A percentile compares a stretch with the other conserved stretches of the same genome.
These are phyloP conservation scores for Apamea anceps DNA, from an alignment of 2,888 invertebrate species.

Conservation along the genomic window DNA sequence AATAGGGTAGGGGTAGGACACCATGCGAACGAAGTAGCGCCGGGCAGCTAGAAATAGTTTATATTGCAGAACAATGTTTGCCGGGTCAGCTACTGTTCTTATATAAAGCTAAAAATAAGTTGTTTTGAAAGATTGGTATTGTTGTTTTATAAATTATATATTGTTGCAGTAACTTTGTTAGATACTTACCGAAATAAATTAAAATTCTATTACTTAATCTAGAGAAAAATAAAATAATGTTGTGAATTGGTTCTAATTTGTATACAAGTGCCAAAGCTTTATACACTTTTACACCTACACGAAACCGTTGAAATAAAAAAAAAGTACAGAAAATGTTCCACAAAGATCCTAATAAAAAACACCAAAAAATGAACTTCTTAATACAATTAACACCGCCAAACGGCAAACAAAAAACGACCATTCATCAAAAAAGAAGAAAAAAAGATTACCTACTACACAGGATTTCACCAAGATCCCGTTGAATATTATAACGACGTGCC, in stretches of 20 bases:
- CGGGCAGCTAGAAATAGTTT: too few relatives aligned
- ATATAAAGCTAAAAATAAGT: slow-evolving; percentile 1
- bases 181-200: background rate
- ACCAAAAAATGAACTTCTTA: slow-evolving; percentile 14
- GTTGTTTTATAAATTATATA: background rate
- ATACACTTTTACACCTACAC: background rate
- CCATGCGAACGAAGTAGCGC: too few relatives aligned
- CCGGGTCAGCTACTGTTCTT: too few relatives aligned
- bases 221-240: background rate
- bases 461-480: slow-evolving; percentile 65
- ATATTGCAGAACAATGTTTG: too few relatives aligned
- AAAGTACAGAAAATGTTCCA: background rate
- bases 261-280: background rate
- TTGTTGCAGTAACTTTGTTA: background rate
- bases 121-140: background rate
- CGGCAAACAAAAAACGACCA: slow-evolving; percentile 36
- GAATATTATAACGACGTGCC: slow-evolving; percentile 71
- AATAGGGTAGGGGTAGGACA: too few relatives aligned
- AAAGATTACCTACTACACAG: slow-evolving; percentile 46
- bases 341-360: background rate
- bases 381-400: slow-evolving; percentile 46
- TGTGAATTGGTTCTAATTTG: background rate
- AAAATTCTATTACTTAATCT: background rate
- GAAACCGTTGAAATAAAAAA: background rate
- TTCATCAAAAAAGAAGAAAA: slow-evolving; percentile 49